Base-by-base conservation (phyloP, 64 coral and sea anemone genomes). In the Montipora cactus region DNA sequence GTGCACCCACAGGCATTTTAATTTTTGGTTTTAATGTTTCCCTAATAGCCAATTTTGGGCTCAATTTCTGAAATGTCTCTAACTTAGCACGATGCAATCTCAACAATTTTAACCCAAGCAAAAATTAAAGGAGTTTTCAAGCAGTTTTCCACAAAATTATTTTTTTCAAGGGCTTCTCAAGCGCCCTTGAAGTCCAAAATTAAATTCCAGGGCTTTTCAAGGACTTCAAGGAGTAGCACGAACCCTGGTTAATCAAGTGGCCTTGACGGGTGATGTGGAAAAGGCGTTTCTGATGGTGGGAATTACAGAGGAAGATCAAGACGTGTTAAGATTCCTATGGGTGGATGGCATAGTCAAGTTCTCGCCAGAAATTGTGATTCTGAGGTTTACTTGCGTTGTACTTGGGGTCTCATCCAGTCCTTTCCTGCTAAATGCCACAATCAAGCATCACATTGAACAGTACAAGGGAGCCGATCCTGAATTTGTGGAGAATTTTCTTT, bases 281-380 rank as follows among this genome's bases (percentile, higher is more conserved):
- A 87, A 93, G 82, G 81, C 75, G 9, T 93, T 93, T 51, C 81
- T 93, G 16, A 75, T 85, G 81, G 59, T 93, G 3, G 44, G 25
- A 3, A 77, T 87, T 15, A 12, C 58, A 77, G 59, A 68, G 47
- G 46, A 84, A 45, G 67, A 93, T 71, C 16, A 82, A 49, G 82
- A 93, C 20, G 81, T 79, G n/a, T 49, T 87, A 47, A 57, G 91
- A 51, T 87, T 93, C 44, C 74, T 93, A 77, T 93, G 82, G 91
- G 81, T 93, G 23, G 58, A 79, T 67, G 75, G 67, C 19, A 87
- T 79, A 20, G 57, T 79, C 3, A 87, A 72, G 28, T 16, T 7
- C 1, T 59, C 16, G 2, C 91, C 82, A 18, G 74, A 87, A 49
- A 93, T 92, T 55, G 55, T 93, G 76, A 67, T 77, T 11, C 74